phyloP scores from a whole-genome alignment of 1,140 invertebrate genomes.

The Panonychus citri region DNA sequence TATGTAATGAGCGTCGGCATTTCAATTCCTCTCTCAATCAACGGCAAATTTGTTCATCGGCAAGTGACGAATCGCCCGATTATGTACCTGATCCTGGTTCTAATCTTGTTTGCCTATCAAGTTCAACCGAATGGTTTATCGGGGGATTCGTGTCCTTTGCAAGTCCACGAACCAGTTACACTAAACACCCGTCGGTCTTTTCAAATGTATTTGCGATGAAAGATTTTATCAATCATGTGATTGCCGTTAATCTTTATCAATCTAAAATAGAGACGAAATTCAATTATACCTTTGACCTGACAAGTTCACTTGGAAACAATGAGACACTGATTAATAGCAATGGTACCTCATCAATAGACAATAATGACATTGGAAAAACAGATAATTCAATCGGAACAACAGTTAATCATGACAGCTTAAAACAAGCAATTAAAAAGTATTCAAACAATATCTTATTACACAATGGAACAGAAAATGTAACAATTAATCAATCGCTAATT shows the following conservation, averaged over 20 bases:
- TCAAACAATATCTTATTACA: too few relatives aligned
- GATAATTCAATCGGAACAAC: too few relatives aligned
- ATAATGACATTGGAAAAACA: too few relatives aligned
- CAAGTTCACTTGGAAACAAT: too few relatives aligned
- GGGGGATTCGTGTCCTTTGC: constrained; percentile 12
- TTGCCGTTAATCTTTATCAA: neutral
- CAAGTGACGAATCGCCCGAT: constrained; percentile 27
- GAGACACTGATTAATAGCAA: too few relatives aligned
- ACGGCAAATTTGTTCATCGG: constrained; percentile 32
- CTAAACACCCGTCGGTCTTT: constrained; percentile 12
- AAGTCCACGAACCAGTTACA: constrained; percentile 9
- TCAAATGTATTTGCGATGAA: constrained; percentile 12
- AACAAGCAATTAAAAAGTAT: too few relatives aligned
- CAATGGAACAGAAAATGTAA: too few relatives aligned
- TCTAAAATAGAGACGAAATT: too few relatives aligned
- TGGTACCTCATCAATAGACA: too few relatives aligned
- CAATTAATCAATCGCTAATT: too few relatives aligned
- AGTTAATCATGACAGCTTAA: too few relatives aligned
- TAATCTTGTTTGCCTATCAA: constrained; percentile 35
- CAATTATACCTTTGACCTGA: too few relatives aligned
- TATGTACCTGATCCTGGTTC: constrained; percentile 31
- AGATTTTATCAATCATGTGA: constrained; percentile 6
- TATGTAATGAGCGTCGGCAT: constrained; percentile 11
- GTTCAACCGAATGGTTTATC: constrained; percentile 12
- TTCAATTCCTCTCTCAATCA: constrained; percentile 8